These are phyloP conservation scores for Phrynosoma platyrhinos DNA, from an alignment of 2,113 vertebrate species.

Conservation along the genomic window DNA sequence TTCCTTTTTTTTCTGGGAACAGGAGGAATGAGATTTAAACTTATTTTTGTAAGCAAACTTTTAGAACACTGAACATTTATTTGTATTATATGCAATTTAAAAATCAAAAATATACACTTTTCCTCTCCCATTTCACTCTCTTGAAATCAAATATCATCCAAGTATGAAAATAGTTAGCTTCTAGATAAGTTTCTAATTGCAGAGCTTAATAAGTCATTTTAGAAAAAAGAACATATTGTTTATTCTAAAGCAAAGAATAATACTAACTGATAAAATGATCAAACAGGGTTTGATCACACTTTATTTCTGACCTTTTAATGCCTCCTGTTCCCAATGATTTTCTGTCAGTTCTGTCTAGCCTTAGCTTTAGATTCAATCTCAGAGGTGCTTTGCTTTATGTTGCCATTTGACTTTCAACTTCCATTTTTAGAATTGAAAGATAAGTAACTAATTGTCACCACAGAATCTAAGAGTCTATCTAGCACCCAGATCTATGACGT, in stretches of 20 bases:
- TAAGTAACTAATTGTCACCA: conserved; percentile 73
- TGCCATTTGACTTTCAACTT: conserved; percentile 75
- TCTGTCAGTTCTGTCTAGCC: conserved; percentile 78
- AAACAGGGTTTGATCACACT: conserved; percentile 80
- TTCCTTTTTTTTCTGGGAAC: background rate
- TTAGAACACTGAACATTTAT: background rate
- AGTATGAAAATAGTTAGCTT: conserved; percentile 64
- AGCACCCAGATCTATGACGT: conserved; percentile 24
- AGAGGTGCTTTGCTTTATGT: conserved; percentile 69
- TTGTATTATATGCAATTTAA: too few relatives aligned
- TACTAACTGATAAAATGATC: conserved; percentile 79
- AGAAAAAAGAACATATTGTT: conserved; percentile 63
- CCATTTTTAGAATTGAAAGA: conserved; percentile 71
- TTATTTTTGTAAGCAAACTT: background rate
- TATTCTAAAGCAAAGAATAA: conserved; percentile 72
- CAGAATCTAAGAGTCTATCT: conserved; percentile 69
- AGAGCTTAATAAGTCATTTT: conserved; percentile 54
- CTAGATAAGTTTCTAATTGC: conserved; percentile 57
- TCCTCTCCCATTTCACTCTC: background rate
- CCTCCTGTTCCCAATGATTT: conserved; percentile 80
- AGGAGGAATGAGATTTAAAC: too few relatives aligned
- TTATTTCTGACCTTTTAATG: conserved; percentile 82
- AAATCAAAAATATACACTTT: background rate
- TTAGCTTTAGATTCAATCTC: conserved; percentile 59
- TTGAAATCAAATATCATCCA: conserved; percentile 15